These are phyloP conservation scores for Cryptotermes secundus DNA, from an alignment of 1,140 invertebrate species.

Conservation along the genomic window DNA sequence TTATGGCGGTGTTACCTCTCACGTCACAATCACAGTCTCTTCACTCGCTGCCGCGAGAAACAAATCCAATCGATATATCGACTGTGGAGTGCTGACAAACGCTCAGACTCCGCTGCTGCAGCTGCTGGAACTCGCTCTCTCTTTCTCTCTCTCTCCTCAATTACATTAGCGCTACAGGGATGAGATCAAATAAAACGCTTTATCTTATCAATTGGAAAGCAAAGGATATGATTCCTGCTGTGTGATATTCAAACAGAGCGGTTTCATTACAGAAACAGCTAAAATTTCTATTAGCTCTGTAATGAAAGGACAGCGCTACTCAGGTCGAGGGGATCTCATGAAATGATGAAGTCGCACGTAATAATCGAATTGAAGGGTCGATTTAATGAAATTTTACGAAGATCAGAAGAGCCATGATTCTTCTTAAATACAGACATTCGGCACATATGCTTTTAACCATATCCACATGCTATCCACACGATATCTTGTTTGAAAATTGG, in stretches of 20 bases:
- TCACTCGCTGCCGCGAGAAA: neutral
- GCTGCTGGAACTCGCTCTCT: no score
- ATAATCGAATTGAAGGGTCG: no score
- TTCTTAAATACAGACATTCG: neutral
- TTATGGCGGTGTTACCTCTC: neutral
- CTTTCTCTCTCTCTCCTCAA: neutral
- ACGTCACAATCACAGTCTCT: neutral
- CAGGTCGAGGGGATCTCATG: neutral
- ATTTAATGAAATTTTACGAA: neutral
- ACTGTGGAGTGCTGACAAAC: constrained; percentile 11
- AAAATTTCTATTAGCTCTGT: neutral
- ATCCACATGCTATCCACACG: no score
- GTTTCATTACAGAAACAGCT: constrained; percentile 12
- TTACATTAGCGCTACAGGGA: neutral
- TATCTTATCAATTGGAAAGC: constrained; percentile 12
- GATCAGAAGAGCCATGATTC: neutral
- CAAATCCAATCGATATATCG: constrained; percentile 13
- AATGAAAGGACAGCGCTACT: no score
- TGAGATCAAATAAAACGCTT: constrained; percentile 17
- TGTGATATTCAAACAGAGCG: neutral
- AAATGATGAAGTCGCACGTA: no score
- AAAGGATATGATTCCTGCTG: constrained; percentile 4
- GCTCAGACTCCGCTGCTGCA: neutral
- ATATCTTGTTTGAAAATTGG: no score
- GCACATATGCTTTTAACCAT: no score